Percentiles rank a stretch among this genome's conserved stretches.
These are phyloP conservation scores for Nemurella pictetii DNA, from an alignment of 2,888 invertebrate genomes.

Conservation along the genomic window DNA sequence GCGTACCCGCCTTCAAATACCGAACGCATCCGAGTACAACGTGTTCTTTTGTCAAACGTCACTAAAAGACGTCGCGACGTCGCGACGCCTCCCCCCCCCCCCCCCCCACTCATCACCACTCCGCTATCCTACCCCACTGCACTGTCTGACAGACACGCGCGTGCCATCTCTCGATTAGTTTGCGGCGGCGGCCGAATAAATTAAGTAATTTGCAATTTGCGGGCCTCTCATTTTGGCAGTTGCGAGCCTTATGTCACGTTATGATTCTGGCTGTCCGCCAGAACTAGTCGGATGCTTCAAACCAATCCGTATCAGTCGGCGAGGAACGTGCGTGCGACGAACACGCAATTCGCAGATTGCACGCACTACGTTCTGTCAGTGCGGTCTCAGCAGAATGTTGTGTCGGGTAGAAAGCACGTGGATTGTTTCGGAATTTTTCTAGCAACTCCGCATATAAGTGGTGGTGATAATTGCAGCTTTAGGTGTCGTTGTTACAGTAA, in stretches of 20 bases:
- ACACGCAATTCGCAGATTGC: not conserved
- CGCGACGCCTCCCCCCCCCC: too few species aligned
- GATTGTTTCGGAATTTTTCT: too few species aligned
- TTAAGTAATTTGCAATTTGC: not conserved
- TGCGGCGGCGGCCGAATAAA: not conserved
- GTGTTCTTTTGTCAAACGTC: too few species aligned
- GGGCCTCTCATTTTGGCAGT: not conserved
- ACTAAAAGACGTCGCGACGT: too few species aligned
- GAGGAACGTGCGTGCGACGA: not conserved
- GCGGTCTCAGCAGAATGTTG: not conserved
- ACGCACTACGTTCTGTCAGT: not conserved
- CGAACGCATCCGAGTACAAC: too few species aligned
- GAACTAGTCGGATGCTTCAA: not conserved
- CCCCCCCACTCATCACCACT: too few species aligned
- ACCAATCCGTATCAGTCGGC: not conserved
- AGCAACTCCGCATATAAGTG: not conserved
- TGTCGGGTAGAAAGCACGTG: too few species aligned
- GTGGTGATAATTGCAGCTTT: not conserved
- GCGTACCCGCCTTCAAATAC: too few species aligned
- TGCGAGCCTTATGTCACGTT: not conserved
- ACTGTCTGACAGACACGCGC: too few species aligned
- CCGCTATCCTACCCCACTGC: too few species aligned
- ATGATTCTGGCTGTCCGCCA: not conserved
- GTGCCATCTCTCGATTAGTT: not conserved
- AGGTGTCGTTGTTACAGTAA: not conserved